Conservation (phyloP, 2,113 vertebrate species). For the Crotalus tigris region DNA sequence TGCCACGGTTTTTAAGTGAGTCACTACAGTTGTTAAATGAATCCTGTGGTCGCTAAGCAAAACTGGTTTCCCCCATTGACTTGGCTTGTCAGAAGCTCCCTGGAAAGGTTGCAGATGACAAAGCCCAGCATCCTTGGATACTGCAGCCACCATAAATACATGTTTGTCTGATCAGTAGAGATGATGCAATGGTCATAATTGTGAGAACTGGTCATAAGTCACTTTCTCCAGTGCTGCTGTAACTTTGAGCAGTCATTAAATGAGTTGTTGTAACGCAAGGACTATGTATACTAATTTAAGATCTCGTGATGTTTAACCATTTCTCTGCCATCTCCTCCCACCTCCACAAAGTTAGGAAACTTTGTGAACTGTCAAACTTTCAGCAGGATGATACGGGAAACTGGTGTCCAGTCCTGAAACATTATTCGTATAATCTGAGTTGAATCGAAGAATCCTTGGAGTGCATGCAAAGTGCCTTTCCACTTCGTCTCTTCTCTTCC, state of each 20-base stretch:
- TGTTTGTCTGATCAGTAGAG: background rate
- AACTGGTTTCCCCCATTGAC: background rate
- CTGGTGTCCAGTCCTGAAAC: background rate
- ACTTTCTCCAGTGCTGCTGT: background rate
- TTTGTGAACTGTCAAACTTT: background rate
- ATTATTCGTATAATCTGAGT: too few relatives aligned
- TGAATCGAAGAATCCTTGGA: background rate
- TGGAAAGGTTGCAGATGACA: background rate
- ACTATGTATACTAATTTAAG: background rate
- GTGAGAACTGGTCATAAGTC: background rate
- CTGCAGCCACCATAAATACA: background rate
- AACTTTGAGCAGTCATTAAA: background rate
- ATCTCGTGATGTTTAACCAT: too few relatives aligned
- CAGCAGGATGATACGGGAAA: background rate
- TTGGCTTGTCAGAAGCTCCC: background rate
- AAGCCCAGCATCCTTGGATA: background rate
- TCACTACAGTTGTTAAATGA: background rate
- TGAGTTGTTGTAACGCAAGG: background rate
- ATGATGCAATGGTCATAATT: background rate
- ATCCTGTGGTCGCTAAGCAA: background rate
- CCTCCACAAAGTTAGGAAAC: background rate
- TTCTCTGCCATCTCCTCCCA: background rate
- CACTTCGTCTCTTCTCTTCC: too few relatives aligned
- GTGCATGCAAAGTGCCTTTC: background rate
- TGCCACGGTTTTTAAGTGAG: background rate